phyloP scores from a whole-genome alignment of 2,888 invertebrate species.

The Anorthoa munda region DNA sequence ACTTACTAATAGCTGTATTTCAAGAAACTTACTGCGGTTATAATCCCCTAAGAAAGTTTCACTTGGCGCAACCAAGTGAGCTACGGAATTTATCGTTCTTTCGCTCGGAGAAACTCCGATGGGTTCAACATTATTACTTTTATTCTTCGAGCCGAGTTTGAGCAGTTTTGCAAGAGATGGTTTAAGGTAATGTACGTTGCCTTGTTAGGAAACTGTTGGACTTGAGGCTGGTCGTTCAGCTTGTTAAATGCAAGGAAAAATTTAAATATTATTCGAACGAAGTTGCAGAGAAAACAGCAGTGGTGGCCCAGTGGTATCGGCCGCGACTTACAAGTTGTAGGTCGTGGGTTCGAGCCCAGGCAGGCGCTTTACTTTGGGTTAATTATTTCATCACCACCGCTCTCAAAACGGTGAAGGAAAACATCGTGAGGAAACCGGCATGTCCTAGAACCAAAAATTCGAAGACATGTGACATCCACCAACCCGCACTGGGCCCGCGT shows the following conservation, averaged over 20 bases:
- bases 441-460: too few relatives aligned
- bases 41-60: slow-evolving; percentile 60
- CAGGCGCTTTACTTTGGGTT: too few relatives aligned
- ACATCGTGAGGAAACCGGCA: too few relatives aligned
- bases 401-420: too few relatives aligned
- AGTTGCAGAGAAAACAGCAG: too few relatives aligned
- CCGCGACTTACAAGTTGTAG: too few relatives aligned
- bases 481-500: too few relatives aligned
- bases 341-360: too few relatives aligned
- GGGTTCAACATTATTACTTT: slow-evolving; percentile 50
- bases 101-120: slow-evolving; percentile 42
- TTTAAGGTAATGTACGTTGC: slow-evolving; percentile 38
- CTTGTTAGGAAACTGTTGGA: slow-evolving; percentile 30
- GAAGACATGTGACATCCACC: too few relatives aligned
- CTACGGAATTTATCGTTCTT: slow-evolving; percentile 58
- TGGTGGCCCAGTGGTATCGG: too few relatives aligned
- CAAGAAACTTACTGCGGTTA: slow-evolving; percentile 55
- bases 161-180: slow-evolving; percentile 39
- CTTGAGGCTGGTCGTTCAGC: neutral
- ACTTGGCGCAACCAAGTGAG: slow-evolving; percentile 43
- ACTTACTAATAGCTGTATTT: slow-evolving; percentile 52
- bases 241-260: neutral
- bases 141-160: slow-evolving; percentile 52
- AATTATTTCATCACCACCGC: too few relatives aligned
- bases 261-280: neutral